phyloP scores from a whole-genome alignment of 92 coral and sea anemone genomes.

The Pocillopora meandrina region DNA sequence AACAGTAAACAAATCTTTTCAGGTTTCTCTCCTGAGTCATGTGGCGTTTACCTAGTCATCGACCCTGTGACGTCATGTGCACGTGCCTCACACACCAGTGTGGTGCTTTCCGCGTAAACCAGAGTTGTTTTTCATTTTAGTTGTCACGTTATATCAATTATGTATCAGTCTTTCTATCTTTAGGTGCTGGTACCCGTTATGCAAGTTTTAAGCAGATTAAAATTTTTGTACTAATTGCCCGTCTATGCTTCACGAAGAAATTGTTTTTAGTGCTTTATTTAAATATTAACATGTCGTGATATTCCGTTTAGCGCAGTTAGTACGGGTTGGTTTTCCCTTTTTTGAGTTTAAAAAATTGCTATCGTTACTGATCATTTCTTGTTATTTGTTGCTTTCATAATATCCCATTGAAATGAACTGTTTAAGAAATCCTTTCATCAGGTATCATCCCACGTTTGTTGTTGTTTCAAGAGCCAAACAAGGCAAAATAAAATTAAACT shows the following conservation, averaged over 20 bases:
- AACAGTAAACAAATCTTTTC: background rate
- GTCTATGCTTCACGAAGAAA: background rate
- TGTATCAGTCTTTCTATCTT: conserved; percentile 11
- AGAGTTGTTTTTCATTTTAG: background rate
- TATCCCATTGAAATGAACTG: background rate
- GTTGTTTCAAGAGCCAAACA: conserved; percentile 1
- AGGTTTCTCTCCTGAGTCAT: background rate
- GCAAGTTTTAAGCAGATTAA: background rate
- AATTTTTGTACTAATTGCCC: background rate
- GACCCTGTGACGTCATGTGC: conserved; percentile 1
- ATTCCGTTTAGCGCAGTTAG: background rate
- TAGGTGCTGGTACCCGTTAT: conserved; percentile 33
- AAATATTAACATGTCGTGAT: conserved; percentile 38
- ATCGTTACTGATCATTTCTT: background rate
- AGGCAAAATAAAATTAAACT: background rate
- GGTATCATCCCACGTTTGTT: conserved; percentile 3
- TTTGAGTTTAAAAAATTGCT: background rate
- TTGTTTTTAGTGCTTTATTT: background rate
- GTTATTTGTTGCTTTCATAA: background rate
- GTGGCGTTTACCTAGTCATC: background rate
- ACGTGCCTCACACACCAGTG: conserved; percentile 14
- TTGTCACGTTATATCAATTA: conserved; percentile 42
- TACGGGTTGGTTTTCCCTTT: background rate
- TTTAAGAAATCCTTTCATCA: background rate
- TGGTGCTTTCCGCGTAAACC: background rate